Conservation (phyloP, 1,140 invertebrate species). For the Scaptomyza montana region DNA sequence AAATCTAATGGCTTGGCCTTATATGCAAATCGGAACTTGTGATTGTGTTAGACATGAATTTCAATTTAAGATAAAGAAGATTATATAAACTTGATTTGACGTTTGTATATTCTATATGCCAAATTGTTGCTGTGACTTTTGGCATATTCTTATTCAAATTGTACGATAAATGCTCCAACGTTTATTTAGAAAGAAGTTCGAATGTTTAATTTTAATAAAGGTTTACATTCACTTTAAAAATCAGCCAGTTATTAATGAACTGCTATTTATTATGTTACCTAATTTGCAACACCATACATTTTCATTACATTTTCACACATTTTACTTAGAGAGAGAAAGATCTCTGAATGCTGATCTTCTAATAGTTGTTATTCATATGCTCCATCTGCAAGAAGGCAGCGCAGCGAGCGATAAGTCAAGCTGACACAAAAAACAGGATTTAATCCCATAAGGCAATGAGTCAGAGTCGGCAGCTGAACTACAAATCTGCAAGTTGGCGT, state of each 20-base stretch:
- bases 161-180: background rate
- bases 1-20: background rate
- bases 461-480: slow-evolving; percentile 52
- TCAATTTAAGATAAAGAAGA: background rate
- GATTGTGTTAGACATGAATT: background rate
- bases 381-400: slow-evolving; percentile 12
- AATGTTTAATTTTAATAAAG: too few species aligned
- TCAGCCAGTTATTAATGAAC: background rate
- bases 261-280: background rate
- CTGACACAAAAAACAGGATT: slow-evolving; percentile 67
- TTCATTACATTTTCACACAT: too few species aligned
- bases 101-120: background rate
- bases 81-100: background rate
- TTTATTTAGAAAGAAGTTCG: too few species aligned
- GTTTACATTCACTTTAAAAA: too few species aligned
- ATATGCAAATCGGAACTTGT: slow-evolving; percentile 15
- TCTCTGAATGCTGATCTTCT: slow-evolving; percentile 2
- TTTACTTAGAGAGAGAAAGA: background rate
- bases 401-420: slow-evolving; percentile 32
- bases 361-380: slow-evolving; percentile 1
- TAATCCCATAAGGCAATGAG: slow-evolving; percentile 51
- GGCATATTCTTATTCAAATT: background rate
- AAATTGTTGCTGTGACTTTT: background rate
- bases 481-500: slow-evolving; percentile 57
- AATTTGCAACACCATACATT: background rate